Evolutionary conservation across 2,797 vertebrate species (phyloP), one percentile per base, ranked within the genome.

Genomic region (Propithecus deckenii): DNA sequence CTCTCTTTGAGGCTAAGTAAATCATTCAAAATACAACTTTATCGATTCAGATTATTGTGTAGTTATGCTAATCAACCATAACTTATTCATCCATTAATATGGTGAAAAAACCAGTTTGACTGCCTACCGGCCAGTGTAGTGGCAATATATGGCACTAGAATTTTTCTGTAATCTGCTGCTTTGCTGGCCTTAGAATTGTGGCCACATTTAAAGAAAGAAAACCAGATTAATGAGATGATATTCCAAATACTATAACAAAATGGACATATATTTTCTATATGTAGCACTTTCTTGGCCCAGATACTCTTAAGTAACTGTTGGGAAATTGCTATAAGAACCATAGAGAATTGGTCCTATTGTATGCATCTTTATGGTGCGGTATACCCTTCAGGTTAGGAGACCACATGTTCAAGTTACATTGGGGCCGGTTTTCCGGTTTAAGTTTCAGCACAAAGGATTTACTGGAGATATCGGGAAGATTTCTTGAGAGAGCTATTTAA

Each of bases 401-500:
- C 48, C 91, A 84, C 67, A 85, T 93, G 94, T 86, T 91, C 89
- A 84, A 93, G 71, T 96, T 89, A 94, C 95, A 85, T 0, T 89
- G 94, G 89, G 88, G 75, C 91, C 80, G 48, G 84, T 90, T 96
- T 96, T 97, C 94, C 17, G 4, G 89, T 81, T 97, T 96, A 86
- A 91, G 91, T 97, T 96, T 97, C 96, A 97, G 52, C 94, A 95
- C 95, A 93, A 71, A 89, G 84, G 87, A 96, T 97, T 97, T 97
- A 86, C 89, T 91, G 52, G 88, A 96, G 91, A 95, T 95, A 96
- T 59, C 80, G 86, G 80, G 63, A 93, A 93, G 91, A 89, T 96
- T 96, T 93, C 91, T 87, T 96, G 95, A 97, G 89, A 94, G 94
- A 92, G 50, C 80, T 81, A 38, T 93, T 97, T 93, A 96, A 96